phyloP scores from a whole-genome alignment of 92 coral and sea anemone species.

The Epizoanthus scotinus region DNA sequence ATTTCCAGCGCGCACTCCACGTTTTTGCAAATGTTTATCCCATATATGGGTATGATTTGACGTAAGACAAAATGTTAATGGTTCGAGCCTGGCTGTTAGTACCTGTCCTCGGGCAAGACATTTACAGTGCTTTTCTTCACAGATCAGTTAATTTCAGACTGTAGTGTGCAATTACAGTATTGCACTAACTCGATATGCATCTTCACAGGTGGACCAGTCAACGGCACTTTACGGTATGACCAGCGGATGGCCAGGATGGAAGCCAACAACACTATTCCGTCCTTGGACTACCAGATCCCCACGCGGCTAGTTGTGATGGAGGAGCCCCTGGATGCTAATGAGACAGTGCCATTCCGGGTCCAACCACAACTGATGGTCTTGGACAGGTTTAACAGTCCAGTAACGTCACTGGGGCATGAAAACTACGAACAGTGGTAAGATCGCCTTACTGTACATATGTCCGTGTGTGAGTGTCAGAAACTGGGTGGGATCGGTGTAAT shows the following conservation, averaged over 20 bases:
- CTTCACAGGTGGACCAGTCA: conserved; percentile 63
- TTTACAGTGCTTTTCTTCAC: no score
- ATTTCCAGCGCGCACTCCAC: no score
- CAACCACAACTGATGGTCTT: conserved; percentile 72
- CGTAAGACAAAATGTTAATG: no score
- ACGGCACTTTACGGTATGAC: conserved; percentile 76
- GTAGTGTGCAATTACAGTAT: no score
- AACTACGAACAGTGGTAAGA: conserved; percentile 60
- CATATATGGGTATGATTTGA: no score
- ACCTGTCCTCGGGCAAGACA: no score
- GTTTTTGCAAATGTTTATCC: no score
- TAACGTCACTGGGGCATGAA: conserved; percentile 66
- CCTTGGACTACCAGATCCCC: conserved; percentile 57
- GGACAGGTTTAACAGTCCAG: conserved; percentile 63
- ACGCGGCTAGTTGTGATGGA: conserved; percentile 49
- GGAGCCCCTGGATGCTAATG: conserved; percentile 71
- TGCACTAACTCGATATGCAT: background rate
- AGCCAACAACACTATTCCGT: conserved; percentile 57
- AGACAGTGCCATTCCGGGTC: conserved; percentile 67
- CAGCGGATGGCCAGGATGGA: conserved; percentile 58
- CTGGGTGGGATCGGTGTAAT: no score
- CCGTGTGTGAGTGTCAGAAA: background rate
- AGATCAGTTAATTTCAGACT: no score
- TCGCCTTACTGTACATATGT: background rate
- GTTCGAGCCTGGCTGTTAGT: no score